Conservation (phyloP, 1,140 invertebrate species). For the Ceratina japonica region DNA sequence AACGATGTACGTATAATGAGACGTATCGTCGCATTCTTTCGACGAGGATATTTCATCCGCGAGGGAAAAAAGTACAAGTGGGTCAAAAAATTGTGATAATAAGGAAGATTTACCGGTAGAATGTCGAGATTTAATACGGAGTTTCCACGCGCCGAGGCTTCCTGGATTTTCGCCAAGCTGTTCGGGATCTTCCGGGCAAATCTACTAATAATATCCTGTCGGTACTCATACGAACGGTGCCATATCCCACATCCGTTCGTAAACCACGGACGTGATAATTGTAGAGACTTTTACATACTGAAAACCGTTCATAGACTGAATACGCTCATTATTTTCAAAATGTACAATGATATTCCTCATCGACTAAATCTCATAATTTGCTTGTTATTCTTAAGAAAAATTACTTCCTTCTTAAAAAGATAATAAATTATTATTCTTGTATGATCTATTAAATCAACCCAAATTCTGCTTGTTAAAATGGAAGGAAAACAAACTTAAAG, state of each 20-base stretch:
- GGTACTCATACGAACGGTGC: not conserved
- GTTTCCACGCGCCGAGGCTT: constrained; percentile 13
- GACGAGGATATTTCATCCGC: not conserved
- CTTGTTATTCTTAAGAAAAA: not conserved
- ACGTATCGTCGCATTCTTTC: not conserved
- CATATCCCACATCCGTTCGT: not conserved
- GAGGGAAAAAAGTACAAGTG: too few relatives aligned
- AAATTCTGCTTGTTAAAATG: not conserved
- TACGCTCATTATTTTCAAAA: not conserved
- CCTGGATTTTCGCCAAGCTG: constrained; percentile 16
- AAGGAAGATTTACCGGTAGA: not conserved
- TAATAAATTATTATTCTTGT: not conserved
- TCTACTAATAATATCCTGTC: constrained; percentile 13
- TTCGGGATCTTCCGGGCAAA: not conserved
- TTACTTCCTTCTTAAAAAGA: not conserved
- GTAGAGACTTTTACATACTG: not conserved
- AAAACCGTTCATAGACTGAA: too few relatives aligned
- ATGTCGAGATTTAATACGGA: not conserved
- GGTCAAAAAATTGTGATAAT: not conserved
- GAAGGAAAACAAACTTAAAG: not conserved
- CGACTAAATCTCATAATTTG: not conserved
- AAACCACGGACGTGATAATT: not conserved
- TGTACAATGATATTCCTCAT: not conserved
- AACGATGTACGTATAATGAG: constrained; percentile 5
- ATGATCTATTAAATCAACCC: not conserved